Evolutionary conservation across 1,140 invertebrate genomes (phyloP), one percentile per base, ranked within the genome.

Genomic region (Scaptomyza hsui): DNA sequence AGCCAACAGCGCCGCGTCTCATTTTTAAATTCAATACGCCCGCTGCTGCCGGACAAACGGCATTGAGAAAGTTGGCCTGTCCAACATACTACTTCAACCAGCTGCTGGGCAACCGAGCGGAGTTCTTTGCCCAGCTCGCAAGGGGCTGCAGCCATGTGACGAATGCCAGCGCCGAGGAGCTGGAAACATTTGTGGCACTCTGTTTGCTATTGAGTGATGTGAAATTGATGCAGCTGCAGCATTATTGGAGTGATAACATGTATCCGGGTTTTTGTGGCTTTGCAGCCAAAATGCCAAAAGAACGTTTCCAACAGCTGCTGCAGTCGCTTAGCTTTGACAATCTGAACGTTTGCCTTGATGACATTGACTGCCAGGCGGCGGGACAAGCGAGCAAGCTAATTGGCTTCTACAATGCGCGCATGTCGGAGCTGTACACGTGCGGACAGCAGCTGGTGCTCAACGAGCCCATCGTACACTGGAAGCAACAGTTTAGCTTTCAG

Each of bases 371-470:
- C 48, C 24, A 6, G 19, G 16, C 0, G 7, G 32, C 2, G 0
- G 57, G 75, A 0, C 47, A 77, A 37, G 48, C 57, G 0, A 53
- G 47, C 3, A 41, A 70, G 4, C 32, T 89, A 6, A 18, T 85
- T 0, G 42, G 53, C 13, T 89, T 60, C 5, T 85, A 89, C 35
- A 89, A 89, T 52, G 42, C 56, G 0, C 68, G 72, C 3, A 89
- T 89, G 85, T 56, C 57, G 0, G 75, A 85, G 4, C 3, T 85
- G 10, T 83, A 89, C 44, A 16, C 51, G 3, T 80, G 85, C 26
- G 83, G 83, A 0, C 83, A 83, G 45, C 72, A 69, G 16, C 9
- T 89, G 49, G 69, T 85, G 12, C 64, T 89, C 0, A 89, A 86
- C 9, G 79, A 89, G 2, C 83, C 83, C 0, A 60, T 89, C 5